Evolutionary conservation across 2,797 vertebrate species (phyloP), one percentile per base, ranked within the genome.

Genomic region (Acipenser oxyrinchus): DNA sequence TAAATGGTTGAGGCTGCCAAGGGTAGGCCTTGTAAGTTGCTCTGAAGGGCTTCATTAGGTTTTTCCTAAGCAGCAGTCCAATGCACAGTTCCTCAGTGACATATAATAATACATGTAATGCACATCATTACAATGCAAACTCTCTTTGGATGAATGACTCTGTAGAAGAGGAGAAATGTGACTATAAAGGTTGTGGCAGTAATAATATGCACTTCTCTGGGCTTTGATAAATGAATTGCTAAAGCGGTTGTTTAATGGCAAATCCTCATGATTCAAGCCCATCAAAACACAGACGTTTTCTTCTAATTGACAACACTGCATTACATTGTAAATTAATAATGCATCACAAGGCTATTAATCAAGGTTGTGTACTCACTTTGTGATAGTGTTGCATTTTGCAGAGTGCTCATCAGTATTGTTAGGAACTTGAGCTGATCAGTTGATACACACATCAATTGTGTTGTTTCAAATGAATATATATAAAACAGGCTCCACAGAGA

Each of bases 201-300:
- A 78, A 81, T 75, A 76, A 79, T 71, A 70, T 77, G 74, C 74
- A 72, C 80, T 71, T 76, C 74, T 76, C 69, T 10, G 69, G 59
- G 65, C 70, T 78, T 76, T 83, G 80, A 85, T 83, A 74, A 82
- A 81, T 77, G 76, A 75, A 78, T 84, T 78, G 75, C 71, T 73
- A 13, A 66, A 70, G 76, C 73, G 70, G 70, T 72, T 66, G 77
- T 76, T 76, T 76, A 68, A 77, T 62, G 74, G 76, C 73, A 75
- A 83, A 78, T 75, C 81, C 62, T 71, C 71, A 75, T 81, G 82
- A 85, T 84, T 82, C 77, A 75, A 74, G 73, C 48, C 63, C 60
- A 12, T 74, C 72, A 77, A 77, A 80, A 84, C 76, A 79, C 75
- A 80, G 77, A 84, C 74, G 71, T 81, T 73, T 78, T 6, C 71